These are phyloP conservation scores for Ormyrus thymus DNA, from an alignment of 2,888 invertebrate genomes.

Conservation along the genomic window DNA sequence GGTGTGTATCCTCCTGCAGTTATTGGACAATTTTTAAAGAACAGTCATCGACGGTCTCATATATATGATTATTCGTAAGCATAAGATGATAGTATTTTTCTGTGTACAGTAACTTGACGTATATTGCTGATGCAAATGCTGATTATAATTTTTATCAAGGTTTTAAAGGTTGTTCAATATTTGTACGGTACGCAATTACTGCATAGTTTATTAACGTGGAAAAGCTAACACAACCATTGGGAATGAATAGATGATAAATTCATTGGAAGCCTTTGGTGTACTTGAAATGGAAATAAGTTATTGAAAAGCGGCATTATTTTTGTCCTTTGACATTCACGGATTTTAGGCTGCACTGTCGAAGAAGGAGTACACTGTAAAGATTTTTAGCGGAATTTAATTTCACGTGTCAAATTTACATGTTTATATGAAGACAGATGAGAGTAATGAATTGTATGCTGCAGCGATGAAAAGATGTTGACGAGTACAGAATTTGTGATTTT, in stretches of 20 bases:
- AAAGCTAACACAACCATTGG: no score
- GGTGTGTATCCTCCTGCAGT: no score
- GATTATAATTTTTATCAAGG: no score
- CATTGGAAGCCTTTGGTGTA: background rate
- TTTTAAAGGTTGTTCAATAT: no score
- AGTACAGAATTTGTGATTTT: constrained; percentile 8
- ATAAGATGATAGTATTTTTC: no score
- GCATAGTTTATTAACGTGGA: no score
- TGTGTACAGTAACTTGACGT: no score
- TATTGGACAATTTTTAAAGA: no score
- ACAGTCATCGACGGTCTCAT: no score
- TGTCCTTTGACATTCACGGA: constrained; percentile 15
- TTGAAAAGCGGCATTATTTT: constrained; percentile 9
- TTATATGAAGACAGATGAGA: constrained; percentile 11
- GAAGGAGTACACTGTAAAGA: background rate
- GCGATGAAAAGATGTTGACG: background rate
- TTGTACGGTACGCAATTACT: background rate
- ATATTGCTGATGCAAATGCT: no score
- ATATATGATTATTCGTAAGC: no score
- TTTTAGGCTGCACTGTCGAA: background rate
- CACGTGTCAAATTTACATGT: constrained; percentile 14
- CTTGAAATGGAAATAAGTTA: background rate
- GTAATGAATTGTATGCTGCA: background rate
- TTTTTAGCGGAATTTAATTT: constrained; percentile 8
- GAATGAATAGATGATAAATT: no score